Base-by-base conservation (phyloP, 2,888 invertebrate genomes). In the Microctonus aethiopoides region DNA sequence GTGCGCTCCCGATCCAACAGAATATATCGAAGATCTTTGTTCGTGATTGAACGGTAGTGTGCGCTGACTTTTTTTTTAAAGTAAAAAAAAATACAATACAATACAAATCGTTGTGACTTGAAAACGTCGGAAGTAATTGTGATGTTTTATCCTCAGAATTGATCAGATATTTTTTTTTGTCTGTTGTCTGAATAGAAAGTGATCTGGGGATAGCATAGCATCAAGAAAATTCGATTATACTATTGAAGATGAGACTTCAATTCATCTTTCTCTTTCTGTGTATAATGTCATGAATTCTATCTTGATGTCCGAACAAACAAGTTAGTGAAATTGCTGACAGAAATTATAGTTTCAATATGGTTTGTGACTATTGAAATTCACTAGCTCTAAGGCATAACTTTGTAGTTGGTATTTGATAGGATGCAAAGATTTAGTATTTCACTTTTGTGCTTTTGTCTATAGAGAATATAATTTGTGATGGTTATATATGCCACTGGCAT, bases 31-130 rank as follows among this genome's bases (percentile, higher is more conserved):
- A 32, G 57, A 57, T 57, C 57, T 57, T 57, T 34, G 57, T 57
- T 34, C 36, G 26, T 52, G 63, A 72, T 68, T 67, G 67, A 67
- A 72, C 71, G 68, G 74, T 74, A 72, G 59, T 72, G 63, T 65
- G 62, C 75, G 76, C 76, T 74, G 73, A 46, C 46, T 46, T 46
- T 46, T 46, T 46, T 46, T 46, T 46, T 54, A 26, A 46, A 16
- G 9, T 6, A 16, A 46, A 46, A 46, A 46, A 46, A 9, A 46
- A 9, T 9, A 39, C 7, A 16, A 46, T 46, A 4, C 3, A 46
- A 46, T 6, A 46, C 46, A 29, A 11, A 26, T 46, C 16, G 9
- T 46, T 46, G 46, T 46, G 1, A 6, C 46, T 46, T 46, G 0
- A 46, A 46, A 16, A 46, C 16, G 46, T 16, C 46, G 46, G 46